These are phyloP conservation scores for Crossaster papposus DNA, from an alignment of 53 echinoderm and acorn worm species.

Conservation along the genomic window DNA sequence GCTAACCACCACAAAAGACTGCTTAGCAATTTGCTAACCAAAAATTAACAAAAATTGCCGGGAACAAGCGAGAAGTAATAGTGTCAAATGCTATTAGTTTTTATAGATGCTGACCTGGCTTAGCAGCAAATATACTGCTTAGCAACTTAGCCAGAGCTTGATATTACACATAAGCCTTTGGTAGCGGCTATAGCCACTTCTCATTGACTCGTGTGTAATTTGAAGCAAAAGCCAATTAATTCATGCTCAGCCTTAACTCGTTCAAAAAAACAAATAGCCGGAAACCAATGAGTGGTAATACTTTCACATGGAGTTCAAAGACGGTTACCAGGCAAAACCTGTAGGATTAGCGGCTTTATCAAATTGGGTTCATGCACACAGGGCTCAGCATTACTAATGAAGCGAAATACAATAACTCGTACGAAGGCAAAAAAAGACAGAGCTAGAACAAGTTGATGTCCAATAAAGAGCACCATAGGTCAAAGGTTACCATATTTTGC, in stretches of 20 bases:
- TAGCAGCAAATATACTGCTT: neutral
- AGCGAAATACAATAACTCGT: slow-evolving; percentile 2
- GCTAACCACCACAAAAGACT: neutral
- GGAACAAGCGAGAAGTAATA: neutral
- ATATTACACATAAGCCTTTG: too few species aligned
- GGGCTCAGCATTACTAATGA: neutral
- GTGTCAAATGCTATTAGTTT: too few species aligned
- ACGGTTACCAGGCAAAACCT: too few species aligned
- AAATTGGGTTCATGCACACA: neutral
- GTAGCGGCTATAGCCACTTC: too few species aligned
- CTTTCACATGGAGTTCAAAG: too few species aligned
- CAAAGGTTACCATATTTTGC: neutral
- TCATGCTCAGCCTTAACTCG: too few species aligned
- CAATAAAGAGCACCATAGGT: neutral
- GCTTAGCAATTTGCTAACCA: neutral
- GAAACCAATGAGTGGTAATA: too few species aligned
- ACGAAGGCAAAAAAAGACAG: neutral
- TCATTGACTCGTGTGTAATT: too few species aligned
- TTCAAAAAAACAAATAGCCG: too few species aligned
- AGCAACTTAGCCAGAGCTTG: neutral
- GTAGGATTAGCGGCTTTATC: neutral
- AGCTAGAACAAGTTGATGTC: neutral
- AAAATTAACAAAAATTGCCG: neutral
- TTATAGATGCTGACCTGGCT: neutral
- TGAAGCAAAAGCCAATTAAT: too few species aligned